Evolutionary conservation across 1,140 invertebrate species (phyloP).

Genomic region (Sipha flava): DNA sequence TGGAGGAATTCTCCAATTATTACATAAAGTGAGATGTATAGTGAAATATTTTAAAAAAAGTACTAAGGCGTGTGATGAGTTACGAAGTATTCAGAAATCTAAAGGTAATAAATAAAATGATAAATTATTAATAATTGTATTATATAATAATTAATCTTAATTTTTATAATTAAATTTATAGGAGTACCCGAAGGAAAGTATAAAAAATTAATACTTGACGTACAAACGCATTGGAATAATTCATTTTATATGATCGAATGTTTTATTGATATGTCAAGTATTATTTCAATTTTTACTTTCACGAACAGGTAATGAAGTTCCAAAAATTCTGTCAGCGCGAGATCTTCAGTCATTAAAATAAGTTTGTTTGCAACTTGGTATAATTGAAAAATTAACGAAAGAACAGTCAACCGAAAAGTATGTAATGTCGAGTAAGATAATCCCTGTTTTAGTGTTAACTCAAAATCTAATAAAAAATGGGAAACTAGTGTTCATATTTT

Average conservation of each 20-base stretch:
- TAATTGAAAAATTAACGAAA: constrained; percentile 43
- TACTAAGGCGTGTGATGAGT: constrained; percentile 40
- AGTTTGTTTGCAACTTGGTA: constrained; percentile 40
- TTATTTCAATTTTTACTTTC: not conserved
- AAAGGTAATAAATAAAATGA: constrained; percentile 30
- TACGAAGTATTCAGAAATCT: constrained; percentile 35
- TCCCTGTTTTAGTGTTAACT: constrained; percentile 40
- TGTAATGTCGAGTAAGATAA: constrained; percentile 43
- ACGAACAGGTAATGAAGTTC: not conserved
- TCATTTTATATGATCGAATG: constrained; percentile 36
- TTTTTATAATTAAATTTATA: not conserved
- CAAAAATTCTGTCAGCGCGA: constrained; percentile 41
- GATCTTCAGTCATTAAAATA: constrained; percentile 41
- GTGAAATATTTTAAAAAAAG: constrained; percentile 44
- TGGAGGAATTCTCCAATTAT: not conserved
- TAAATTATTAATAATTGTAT: not conserved
- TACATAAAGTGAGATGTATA: constrained; percentile 41
- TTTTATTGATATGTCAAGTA: constrained; percentile 24
- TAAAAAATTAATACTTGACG: constrained; percentile 27
- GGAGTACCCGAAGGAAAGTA: not conserved
- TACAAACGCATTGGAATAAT: constrained; percentile 38
- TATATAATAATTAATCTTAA: not conserved
- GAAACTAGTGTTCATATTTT: not conserved
- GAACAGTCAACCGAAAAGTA: constrained; percentile 45
- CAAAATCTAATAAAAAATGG: constrained; percentile 38